A percentile compares a stretch with the other conserved stretches of the same genome.
phyloP scores from a whole-genome alignment of 2,888 invertebrate genomes.

The Argynnis bischoffii region DNA sequence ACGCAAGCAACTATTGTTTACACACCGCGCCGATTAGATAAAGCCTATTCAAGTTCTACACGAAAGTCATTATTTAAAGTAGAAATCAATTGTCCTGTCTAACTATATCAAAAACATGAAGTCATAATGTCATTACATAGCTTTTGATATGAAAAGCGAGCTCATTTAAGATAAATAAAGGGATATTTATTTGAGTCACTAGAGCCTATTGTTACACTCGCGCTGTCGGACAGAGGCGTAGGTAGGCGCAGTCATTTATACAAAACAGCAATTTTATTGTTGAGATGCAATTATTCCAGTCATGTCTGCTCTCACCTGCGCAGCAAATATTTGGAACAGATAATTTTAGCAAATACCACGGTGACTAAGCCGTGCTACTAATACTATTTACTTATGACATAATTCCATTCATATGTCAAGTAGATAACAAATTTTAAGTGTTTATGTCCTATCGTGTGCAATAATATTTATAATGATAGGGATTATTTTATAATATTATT shows the following conservation, averaged over 20 bases:
- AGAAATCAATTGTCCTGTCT: neutral
- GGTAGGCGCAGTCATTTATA: slow-evolving; percentile 28
- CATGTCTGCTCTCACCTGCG: slow-evolving; percentile 58
- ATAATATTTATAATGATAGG: too few species aligned
- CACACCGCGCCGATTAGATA: neutral
- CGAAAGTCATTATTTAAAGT: neutral
- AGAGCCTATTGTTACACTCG: neutral
- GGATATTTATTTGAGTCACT: neutral
- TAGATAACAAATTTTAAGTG: neutral
- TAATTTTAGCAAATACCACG: slow-evolving; percentile 72
- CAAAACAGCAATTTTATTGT: slow-evolving; percentile 23
- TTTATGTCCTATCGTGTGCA: too few species aligned
- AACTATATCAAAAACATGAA: neutral
- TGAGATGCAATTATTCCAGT: slow-evolving; percentile 35
- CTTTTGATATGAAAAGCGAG: neutral
- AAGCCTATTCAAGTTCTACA: neutral
- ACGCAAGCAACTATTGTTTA: neutral
- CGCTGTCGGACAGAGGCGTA: slow-evolving; percentile 11
- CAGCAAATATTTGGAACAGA: slow-evolving; percentile 66
- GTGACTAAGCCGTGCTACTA: slow-evolving; percentile 62
- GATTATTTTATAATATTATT: too few species aligned
- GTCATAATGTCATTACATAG: neutral
- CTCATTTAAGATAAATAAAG: slow-evolving; percentile 3
- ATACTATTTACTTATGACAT: slow-evolving; percentile 34
- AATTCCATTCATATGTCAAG: slow-evolving; percentile 1